A percentile compares a stretch with the other conserved stretches of the same genome.
These are phyloP conservation scores for Eucera pruinosa DNA, from an alignment of 2,888 invertebrate species.

Conservation along the genomic window DNA sequence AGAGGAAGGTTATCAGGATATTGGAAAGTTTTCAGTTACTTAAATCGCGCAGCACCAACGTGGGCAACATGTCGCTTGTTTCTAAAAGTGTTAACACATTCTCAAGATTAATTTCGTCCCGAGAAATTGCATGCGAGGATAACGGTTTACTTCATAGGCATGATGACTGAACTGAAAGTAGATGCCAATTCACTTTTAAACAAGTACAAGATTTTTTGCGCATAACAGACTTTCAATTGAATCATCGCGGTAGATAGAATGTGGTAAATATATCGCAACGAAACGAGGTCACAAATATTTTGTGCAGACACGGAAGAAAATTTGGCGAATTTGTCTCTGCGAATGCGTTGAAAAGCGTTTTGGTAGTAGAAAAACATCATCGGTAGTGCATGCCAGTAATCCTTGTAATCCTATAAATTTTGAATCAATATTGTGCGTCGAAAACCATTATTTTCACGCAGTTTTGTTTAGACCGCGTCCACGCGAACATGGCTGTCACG, in stretches of 20 bases:
- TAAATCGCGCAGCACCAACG: too few species aligned
- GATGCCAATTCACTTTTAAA: slow-evolving; percentile 15
- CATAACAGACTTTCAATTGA: slow-evolving; percentile 35
- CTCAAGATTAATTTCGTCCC: too few species aligned
- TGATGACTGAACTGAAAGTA: background rate
- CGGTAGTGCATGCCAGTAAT: too few species aligned
- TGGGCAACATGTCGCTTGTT: too few species aligned
- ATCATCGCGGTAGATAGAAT: slow-evolving; percentile 20
- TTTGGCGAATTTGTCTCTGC: background rate
- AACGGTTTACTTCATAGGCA: background rate
- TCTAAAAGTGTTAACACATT: background rate
- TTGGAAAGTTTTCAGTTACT: background rate
- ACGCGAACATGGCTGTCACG: background rate
- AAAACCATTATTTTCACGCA: background rate
- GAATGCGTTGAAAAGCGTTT: background rate
- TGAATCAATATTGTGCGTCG: background rate
- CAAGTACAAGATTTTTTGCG: slow-evolving; percentile 23
- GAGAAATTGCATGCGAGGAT: background rate
- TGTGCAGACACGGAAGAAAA: slow-evolving; percentile 17
- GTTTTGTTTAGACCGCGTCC: background rate
- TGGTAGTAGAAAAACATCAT: too few species aligned
- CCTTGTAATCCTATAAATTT: background rate
- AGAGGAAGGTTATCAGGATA: background rate
- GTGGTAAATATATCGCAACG: background rate
- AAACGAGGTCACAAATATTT: slow-evolving; percentile 42